A percentile compares a stretch with the other conserved stretches of the same genome.
Conservation (phyloP, 2,113 vertebrate species). For the Uria lomvia region DNA sequence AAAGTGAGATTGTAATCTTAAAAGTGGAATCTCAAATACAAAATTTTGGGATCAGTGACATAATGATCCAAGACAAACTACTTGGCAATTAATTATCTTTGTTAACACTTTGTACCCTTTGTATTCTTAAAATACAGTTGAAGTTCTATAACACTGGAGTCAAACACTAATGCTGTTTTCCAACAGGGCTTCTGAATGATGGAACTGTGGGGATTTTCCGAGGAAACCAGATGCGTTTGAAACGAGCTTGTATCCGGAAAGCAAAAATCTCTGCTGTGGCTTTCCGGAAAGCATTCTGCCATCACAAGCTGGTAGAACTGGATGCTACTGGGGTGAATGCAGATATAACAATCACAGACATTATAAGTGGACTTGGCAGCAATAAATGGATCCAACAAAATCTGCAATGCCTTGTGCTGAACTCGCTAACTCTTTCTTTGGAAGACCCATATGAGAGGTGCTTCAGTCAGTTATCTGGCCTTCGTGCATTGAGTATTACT, state of each 20-base stretch:
- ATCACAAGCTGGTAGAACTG: slow-evolving; percentile 92
- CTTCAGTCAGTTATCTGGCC: slow-evolving; percentile 86
- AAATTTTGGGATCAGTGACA: neutral
- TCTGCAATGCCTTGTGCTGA: slow-evolving; percentile 92
- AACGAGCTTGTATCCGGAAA: slow-evolving; percentile 91
- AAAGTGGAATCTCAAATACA: neutral
- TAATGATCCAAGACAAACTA: neutral
- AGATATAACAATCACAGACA: slow-evolving; percentile 96
- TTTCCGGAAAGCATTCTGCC: slow-evolving; percentile 91
- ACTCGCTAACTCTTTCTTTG: slow-evolving; percentile 92
- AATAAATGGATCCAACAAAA: slow-evolving; percentile 92
- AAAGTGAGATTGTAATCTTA: neutral
- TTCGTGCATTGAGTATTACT: slow-evolving; percentile 90
- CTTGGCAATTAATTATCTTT: neutral
- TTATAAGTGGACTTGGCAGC: slow-evolving; percentile 89
- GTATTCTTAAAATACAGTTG: neutral
- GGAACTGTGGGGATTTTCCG: slow-evolving; percentile 94
- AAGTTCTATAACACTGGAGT: neutral
- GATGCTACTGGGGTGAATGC: slow-evolving; percentile 94
- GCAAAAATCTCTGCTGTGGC: slow-evolving; percentile 96
- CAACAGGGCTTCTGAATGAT: slow-evolving; percentile 91
- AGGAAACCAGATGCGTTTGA: slow-evolving; percentile 88
- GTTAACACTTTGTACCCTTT: neutral
- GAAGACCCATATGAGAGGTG: slow-evolving; percentile 89
- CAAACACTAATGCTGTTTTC: slow-evolving; percentile 19